Percentiles rank a stretch among this genome's conserved stretches.
phyloP scores from a whole-genome alignment of 2,888 invertebrate genomes.

The Onchidella celtica region DNA sequence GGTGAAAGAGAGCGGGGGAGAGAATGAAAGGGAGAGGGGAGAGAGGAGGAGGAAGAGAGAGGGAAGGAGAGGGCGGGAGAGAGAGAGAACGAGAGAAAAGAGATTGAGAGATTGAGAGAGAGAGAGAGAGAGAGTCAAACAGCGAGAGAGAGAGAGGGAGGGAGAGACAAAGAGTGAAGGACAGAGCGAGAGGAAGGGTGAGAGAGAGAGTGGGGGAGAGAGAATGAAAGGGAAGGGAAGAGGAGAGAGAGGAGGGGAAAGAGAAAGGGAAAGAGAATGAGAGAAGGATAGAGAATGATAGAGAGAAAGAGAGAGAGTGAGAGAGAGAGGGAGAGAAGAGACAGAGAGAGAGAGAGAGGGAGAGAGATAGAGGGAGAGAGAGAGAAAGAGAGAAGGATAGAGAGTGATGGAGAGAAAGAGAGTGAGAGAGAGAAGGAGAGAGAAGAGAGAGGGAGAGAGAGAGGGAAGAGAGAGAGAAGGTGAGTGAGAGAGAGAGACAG shows the following conservation, averaged over 20 bases:
- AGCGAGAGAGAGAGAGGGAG: neutral
- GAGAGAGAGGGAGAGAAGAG: neutral
- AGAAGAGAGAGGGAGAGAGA: neutral
- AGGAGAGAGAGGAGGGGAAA: neutral
- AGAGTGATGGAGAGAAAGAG: neutral
- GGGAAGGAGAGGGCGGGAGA: neutral
- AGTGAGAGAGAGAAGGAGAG: neutral
- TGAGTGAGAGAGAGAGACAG: neutral
- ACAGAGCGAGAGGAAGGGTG: neutral
- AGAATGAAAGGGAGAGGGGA: neutral
- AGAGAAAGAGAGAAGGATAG: neutral
- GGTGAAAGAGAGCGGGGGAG: neutral
- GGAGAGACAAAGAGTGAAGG: neutral
- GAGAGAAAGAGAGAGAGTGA: neutral
- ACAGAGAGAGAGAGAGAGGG: neutral
- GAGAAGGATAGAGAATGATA: neutral
- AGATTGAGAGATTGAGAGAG: neutral
- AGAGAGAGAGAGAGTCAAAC: neutral
- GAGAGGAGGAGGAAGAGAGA: neutral
- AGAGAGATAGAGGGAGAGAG: neutral
- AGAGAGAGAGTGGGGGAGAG: neutral
- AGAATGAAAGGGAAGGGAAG: neutral
- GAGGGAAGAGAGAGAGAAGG: neutral
- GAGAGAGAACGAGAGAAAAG: neutral
- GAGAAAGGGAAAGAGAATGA: neutral